Percentiles rank a stretch among this genome's conserved stretches.
Evolutionary conservation across 2,888 invertebrate species (phyloP).

Genomic region (Sesia apiformis): DNA sequence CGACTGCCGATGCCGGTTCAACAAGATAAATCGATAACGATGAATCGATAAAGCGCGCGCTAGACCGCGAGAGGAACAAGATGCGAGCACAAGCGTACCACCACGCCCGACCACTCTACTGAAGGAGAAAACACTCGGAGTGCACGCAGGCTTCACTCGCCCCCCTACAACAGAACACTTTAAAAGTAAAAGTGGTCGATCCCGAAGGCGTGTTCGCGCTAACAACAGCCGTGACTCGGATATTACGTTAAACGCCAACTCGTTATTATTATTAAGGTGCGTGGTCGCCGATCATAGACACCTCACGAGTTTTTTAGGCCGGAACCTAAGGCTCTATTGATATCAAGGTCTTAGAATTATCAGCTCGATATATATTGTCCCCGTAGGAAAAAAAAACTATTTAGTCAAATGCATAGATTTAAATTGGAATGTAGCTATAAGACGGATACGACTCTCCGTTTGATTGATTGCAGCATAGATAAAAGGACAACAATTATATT

Average conservation of each 20-base stretch:
- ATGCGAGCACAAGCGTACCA: constrained; percentile 29
- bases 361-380: too few relatives aligned
- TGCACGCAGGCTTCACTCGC: constrained; percentile 13
- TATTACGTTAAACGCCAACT: constrained; percentile 16
- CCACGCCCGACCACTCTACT: constrained; percentile 30
- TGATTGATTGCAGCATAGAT: too few relatives aligned
- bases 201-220: constrained; percentile 50
- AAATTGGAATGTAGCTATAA: too few relatives aligned
- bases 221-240: constrained; percentile 36
- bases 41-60: too few relatives aligned
- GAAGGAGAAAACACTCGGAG: constrained; percentile 8
- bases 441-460: too few relatives aligned
- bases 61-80: too few relatives aligned
- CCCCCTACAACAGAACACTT: constrained; percentile 41
- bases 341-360: constrained; percentile 30
- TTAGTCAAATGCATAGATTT: too few relatives aligned
- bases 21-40: too few relatives aligned
- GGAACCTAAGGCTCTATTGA: constrained; percentile 14
- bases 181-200: constrained; percentile 63
- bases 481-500: too few relatives aligned
- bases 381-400: too few relatives aligned
- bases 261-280: constrained; percentile 32
- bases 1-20: too few relatives aligned
- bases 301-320: constrained; percentile 20
- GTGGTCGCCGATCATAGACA: constrained; percentile 27